Evolutionary conservation across 1,140 invertebrate species (phyloP), one percentile per base, ranked within the genome.

Genomic region (Lordiphosa stackelbergi): DNA sequence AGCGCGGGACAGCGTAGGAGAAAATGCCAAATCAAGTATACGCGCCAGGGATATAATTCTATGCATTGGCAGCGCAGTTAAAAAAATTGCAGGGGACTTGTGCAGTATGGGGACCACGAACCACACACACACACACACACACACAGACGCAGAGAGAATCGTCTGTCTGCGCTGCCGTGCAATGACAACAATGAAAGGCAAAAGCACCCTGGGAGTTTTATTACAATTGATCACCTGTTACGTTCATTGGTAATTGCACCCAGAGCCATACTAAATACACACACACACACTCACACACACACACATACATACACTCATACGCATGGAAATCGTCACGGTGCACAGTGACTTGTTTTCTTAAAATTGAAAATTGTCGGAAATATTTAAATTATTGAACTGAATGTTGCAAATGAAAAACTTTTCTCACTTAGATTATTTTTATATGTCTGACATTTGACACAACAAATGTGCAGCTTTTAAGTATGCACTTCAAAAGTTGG

Each of bases 201-300:
- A 86, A 86, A 85, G 73, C 75, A 86, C 68, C 85, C 79, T 86
- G 85, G 79, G 85, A 86, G 85, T 86, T 86, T 86, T 86, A 86
- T 86, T 86, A 86, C 85, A 86, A 86, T 86, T 86, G 85, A 86
- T 86, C 85, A 86, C 85, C 85, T 86, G 85, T 86, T 86, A 86
- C 85, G 70, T 81, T 85, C 69, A 85, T 85, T 86, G 85, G 85
- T 86, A 86, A 86, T 86, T 86, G 85, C 75, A 86, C 85, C 81
- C 81, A 73, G 75, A 83, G 85, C 75, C 64, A 85, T 78, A 85
- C 85, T 83, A 83, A 85, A 83, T 71, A 73, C 59, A 66, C 54
- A 63, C 37, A 61, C 53, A 61, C 53, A 55, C 41, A 58, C 64
- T 57, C 35, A 56, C 42, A 40, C 41, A 53, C 53, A n/a, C n/a